Base-by-base conservation (phyloP, 2,113 vertebrate genomes). In the Trinectes maculatus region DNA sequence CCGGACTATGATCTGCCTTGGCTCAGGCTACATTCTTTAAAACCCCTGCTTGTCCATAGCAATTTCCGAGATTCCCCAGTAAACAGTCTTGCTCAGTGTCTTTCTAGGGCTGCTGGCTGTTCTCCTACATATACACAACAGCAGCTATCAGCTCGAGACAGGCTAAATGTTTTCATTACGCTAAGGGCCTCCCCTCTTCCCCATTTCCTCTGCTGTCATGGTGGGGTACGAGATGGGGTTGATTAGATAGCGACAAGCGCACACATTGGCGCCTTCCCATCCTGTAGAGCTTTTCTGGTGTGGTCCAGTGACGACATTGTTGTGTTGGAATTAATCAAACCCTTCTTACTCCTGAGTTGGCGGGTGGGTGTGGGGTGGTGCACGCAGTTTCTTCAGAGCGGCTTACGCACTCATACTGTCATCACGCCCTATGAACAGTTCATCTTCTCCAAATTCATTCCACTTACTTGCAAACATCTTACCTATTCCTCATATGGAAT, bases 161-260 rank as follows among this genome's bases (percentile, higher is more conserved):
- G 76, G 65, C 62, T 79, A 73, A 86, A 91, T 91, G 80, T 91
- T 91, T 84, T 80, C 82, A 88, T 83, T 62, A 73, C 71, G 85
- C 65, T 26, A 49, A 65, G 64, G 87, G 55, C 89, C 85, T 89
- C 83, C 87, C 67, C 74, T 44, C 76, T 54, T 68, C 81, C 74
- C 74, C 79, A 82, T 88, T 94, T 95, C 91, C 92, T 93, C 68
- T 81, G 72, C 87, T 85, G 87, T 91, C 85, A 78, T 80, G 79
- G 66, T 83, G 28, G 53, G 73, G 72, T 58, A 28, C 33, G 11
- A 53, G 79, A 47, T 59, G 51, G 46, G 43, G 71, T 25, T 81
- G 91, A 91, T 92, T 90, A 93, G 91, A 93, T 85, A 88, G 82
- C n/a, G 52, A 87, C 26, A 85, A 79, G 61, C 73, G 44, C 60